Evolutionary conservation across 1,140 invertebrate genomes (phyloP), one percentile per base, ranked within the genome.

Genomic region (Temnothorax curvispinosus): DNA sequence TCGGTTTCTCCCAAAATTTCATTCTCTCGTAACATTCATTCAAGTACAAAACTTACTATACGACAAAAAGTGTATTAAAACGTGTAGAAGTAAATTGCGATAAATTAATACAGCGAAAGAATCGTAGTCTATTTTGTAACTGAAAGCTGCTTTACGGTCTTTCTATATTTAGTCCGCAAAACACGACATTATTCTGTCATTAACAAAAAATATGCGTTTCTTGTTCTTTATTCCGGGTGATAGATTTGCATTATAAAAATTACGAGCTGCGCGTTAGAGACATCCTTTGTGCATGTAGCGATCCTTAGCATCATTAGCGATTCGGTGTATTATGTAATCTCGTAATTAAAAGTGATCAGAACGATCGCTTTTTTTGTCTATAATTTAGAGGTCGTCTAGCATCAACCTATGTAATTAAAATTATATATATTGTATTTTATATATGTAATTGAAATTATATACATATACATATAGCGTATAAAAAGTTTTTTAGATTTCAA

Each of bases 31-130:
- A 86, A 91, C 86, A 87, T 88, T 90, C 88, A 88, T 92, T 86
- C 82, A 92, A 93, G 92, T 93, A 93, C 80, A 52, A 69, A 80
- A 87, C n/a, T 74, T 62, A 58, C 67, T 65, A 64, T 80, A 65
- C 13, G 50, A 27, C n/a, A 80, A 54, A 77, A 47, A 65, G 3
- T 56, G 27, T 54, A 71, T 69, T 54, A 77, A 60, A 85, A 35
- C 44, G 41, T 13, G 32, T 81, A 82, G 72, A 72, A 78, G 52
- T 54, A 84, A 87, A 86, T 38, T 52, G 13, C 15, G 47, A 32
- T 77, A 50, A 87, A 77, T 77, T 84, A 87, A 52, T 72, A 38
- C 38, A 52, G 13, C 32, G 58, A 74, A 47, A 58, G 27, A 87
- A 65, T 84, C n/a, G 75, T 88, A 88, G 47, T 69, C 72, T 87